Evolutionary conservation across 2,113 vertebrate genomes (phyloP).

Genomic region (Halcyon senegalensis): DNA sequence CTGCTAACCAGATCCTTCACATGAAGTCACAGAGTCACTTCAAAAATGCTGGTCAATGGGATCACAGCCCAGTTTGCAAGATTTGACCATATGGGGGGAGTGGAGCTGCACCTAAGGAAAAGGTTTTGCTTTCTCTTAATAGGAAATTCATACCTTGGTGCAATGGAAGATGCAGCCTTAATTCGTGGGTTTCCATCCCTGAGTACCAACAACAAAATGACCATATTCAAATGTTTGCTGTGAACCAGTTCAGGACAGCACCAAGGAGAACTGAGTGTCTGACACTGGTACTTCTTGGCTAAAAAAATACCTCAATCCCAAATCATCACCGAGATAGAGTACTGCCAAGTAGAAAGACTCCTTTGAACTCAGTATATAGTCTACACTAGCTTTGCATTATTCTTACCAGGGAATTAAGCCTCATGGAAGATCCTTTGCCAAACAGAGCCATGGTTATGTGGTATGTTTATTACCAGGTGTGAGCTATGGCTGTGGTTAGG

Average conservation of each 20-base stretch:
- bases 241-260: neutral
- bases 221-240: neutral
- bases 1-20: neutral
- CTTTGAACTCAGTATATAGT: neutral
- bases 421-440: neutral
- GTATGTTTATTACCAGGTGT: too few relatives aligned
- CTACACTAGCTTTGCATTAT: neutral
- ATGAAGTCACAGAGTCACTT: neutral
- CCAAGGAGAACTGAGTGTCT: neutral
- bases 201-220: neutral
- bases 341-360: neutral
- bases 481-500: neutral
- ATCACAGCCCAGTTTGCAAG: neutral
- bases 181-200: neutral
- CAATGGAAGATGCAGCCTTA: neutral
- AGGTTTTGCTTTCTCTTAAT: neutral
- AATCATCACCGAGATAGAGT: neutral
- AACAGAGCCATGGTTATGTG: neutral
- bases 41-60: fast-evolving
- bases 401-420: neutral
- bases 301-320: fast-evolving
- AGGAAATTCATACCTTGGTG: neutral
- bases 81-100: neutral
- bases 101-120: neutral
- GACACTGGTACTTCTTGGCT: neutral